phyloP scores from a whole-genome alignment of 2,888 invertebrate genomes.

The Invenusta paracnida region DNA sequence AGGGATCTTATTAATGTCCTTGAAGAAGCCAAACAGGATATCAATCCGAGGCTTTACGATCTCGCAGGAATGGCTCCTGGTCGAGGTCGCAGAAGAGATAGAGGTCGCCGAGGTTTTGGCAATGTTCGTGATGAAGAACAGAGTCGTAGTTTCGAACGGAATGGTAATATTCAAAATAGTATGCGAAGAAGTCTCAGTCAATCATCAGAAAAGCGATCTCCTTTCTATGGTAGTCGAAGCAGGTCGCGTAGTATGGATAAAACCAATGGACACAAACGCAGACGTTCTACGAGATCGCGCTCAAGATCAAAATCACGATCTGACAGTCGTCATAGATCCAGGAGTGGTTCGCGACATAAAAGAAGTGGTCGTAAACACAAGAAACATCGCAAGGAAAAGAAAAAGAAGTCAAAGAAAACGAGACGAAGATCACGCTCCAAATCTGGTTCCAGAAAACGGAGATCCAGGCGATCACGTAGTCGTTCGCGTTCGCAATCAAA shows the following conservation, averaged over 20 bases:
- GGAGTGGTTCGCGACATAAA: neutral
- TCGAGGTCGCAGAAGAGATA: neutral
- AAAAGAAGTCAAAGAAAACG: neutral
- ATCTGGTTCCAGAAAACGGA: neutral
- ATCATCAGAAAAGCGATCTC: neutral
- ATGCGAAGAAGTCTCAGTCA: neutral
- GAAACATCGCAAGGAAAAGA: neutral
- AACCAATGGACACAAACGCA: neutral
- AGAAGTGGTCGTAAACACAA: neutral
- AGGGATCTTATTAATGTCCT: constrained; percentile 30
- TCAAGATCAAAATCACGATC: neutral
- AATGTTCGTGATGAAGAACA: neutral
- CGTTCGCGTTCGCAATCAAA: neutral
- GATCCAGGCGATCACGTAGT: neutral
- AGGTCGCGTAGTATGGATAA: neutral
- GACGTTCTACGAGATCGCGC: neutral
- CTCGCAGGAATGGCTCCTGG: neutral
- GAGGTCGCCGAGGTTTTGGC: no score
- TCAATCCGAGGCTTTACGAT: neutral
- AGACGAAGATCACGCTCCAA: neutral
- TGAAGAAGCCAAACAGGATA: constrained; percentile 38
- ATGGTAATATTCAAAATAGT: neutral
- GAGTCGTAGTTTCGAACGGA: neutral
- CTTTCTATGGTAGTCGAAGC: neutral
- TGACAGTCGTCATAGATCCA: neutral